Evolutionary conservation across 2,113 vertebrate species (phyloP).

Genomic region (Tursiops truncatus): DNA sequence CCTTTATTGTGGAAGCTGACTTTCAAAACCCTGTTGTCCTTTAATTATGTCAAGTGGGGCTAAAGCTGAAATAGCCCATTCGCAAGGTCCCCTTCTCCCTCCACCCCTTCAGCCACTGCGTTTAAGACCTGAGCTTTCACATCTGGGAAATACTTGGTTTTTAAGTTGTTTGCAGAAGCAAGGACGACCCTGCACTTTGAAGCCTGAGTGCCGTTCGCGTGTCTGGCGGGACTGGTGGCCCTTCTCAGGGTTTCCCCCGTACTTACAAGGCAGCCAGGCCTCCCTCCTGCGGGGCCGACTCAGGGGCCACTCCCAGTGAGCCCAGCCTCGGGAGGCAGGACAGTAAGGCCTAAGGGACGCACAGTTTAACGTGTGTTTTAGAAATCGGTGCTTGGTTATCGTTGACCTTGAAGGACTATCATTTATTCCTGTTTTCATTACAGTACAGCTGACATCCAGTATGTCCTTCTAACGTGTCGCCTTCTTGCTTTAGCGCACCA

Average conservation of each 20-base stretch:
- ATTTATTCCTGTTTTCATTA: neutral
- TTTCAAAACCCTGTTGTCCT: conserved; percentile 68
- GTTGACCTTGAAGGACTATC: neutral
- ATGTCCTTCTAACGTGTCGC: neutral
- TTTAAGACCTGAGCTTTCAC: conserved; percentile 59
- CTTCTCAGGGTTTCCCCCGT: neutral
- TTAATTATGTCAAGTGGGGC: conserved; percentile 21
- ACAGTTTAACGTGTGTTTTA: neutral
- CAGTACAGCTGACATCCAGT: neutral
- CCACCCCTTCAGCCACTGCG: neutral
- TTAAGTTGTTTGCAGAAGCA: conserved; percentile 59
- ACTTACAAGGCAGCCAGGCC: neutral
- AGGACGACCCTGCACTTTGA: conserved; percentile 2
- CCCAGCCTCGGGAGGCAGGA: neutral
- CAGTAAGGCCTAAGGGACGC: neutral
- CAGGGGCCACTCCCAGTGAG: neutral
- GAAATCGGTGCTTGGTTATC: neutral
- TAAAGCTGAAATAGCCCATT: conserved; percentile 56
- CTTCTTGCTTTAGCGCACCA: conserved; percentile 87
- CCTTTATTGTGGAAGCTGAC: conserved; percentile 76
- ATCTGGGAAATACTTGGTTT: conserved; percentile 71
- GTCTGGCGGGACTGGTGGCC: conserved; percentile 50
- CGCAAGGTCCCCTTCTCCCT: conserved; percentile 16
- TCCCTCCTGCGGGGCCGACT: neutral
- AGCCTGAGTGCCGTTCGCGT: neutral